phyloP scores from a whole-genome alignment of 2,113 vertebrate species.

The Myotis yumanensis region DNA sequence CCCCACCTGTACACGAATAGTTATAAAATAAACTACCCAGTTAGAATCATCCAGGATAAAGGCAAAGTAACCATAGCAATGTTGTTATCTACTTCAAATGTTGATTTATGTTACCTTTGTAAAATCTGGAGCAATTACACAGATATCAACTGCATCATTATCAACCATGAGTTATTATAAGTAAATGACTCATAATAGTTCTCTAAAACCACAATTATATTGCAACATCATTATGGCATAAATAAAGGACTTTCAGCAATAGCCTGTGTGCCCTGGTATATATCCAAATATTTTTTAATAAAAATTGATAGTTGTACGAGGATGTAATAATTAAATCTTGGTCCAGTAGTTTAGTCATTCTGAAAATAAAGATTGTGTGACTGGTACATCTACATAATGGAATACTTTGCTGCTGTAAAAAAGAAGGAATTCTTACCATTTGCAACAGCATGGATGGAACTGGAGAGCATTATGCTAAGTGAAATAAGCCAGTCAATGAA shows the following conservation, averaged over 20 bases:
- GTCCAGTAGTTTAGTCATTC: background rate
- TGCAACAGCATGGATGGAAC: no score
- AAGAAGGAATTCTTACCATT: no score
- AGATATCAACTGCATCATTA: constrained; percentile 40
- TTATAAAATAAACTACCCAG: background rate
- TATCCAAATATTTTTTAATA: constrained; percentile 39
- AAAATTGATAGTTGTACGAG: constrained; percentile 13
- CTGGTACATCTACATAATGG: no score
- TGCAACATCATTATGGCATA: background rate
- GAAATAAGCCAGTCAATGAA: no score
- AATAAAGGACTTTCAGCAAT: constrained; percentile 36
- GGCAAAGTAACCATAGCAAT: background rate
- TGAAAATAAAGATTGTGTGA: background rate
- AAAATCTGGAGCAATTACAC: constrained; percentile 11
- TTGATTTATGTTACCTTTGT: constrained; percentile 46
- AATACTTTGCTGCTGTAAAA: no score
- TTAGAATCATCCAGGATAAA: constrained; percentile 15
- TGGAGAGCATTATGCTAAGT: no score
- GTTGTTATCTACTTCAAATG: background rate
- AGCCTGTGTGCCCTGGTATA: background rate
- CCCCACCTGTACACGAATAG: no score
- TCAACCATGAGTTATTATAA: constrained; percentile 18
- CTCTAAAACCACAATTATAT: background rate
- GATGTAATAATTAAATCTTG: background rate
- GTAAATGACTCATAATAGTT: constrained; percentile 5